These are phyloP conservation scores for Ascaphus truei DNA, from an alignment of 2,113 vertebrate genomes.

Conservation along the genomic window DNA sequence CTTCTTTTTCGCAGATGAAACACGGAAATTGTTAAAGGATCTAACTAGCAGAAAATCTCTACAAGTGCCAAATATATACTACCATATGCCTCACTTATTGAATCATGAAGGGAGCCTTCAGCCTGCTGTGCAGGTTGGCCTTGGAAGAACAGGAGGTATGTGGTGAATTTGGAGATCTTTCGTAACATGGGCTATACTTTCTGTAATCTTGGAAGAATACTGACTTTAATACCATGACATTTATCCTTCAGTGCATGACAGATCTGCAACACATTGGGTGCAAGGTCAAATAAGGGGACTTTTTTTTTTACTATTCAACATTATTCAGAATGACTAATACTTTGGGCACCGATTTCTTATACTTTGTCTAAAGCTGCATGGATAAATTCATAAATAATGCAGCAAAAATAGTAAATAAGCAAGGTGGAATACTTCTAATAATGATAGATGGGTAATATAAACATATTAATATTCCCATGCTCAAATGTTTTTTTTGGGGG, in stretches of 20 bases:
- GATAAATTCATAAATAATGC: too few species aligned
- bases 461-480: too few species aligned
- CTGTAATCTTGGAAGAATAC: neutral
- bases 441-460: too few species aligned
- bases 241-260: neutral
- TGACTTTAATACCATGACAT: neutral
- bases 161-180: conserved; percentile 2
- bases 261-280: neutral
- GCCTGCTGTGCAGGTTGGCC: conserved; percentile 88
- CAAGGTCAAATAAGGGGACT: too few species aligned
- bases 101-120: conserved; percentile 95
- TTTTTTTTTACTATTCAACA: neutral
- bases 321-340: too few species aligned
- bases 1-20: conserved; percentile 75
- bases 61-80: conserved; percentile 97
- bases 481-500: neutral
- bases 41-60: conserved; percentile 86
- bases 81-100: conserved; percentile 96
- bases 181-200: neutral
- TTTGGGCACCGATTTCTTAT: too few species aligned
- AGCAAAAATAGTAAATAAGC: too few species aligned
- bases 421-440: too few species aligned
- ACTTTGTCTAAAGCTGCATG: too few species aligned
- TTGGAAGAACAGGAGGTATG: conserved; percentile 89
- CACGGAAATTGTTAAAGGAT: conserved; percentile 91